Conservation (phyloP, 2,797 vertebrate species). For the Pseudochromis fuscus region DNA sequence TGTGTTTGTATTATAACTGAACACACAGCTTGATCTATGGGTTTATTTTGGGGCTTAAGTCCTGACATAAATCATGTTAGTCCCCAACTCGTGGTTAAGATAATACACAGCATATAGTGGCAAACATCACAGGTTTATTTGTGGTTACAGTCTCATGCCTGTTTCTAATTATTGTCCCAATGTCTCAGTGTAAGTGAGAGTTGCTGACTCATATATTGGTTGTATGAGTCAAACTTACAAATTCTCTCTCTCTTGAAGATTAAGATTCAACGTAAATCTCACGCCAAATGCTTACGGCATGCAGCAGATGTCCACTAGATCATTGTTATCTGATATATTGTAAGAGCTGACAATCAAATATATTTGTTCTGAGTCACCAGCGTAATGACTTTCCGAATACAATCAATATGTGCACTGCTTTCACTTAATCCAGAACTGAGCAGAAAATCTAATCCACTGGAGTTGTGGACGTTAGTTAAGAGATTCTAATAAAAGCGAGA, state of each 20-base stretch:
- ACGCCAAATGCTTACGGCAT: not conserved
- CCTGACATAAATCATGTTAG: not conserved
- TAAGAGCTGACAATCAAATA: conserved; percentile 2
- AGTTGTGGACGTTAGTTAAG: not conserved
- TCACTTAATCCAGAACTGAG: not conserved
- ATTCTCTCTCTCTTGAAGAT: conserved; percentile 10
- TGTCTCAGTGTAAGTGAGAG: conserved; percentile 49
- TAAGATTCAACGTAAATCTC: conserved; percentile 27
- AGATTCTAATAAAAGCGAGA: conserved; percentile 16
- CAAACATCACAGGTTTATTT: conserved; percentile 15
- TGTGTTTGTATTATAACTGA: not conserved
- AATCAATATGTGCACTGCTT: not conserved
- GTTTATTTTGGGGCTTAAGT: conserved; percentile 2
- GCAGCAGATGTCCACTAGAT: not conserved
- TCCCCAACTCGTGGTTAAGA: not conserved
- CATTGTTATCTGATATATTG: not conserved
- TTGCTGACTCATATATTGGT: conserved; percentile 52
- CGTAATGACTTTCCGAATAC: not conserved
- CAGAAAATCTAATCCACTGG: not conserved
- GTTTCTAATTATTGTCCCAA: conserved; percentile 52
- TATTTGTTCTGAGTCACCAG: not conserved
- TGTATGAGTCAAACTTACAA: conserved; percentile 36
- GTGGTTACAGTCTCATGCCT: conserved; percentile 9
- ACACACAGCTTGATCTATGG: conserved; percentile 9
- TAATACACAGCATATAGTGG: not conserved